Evolutionary conservation across 2,113 vertebrate species (phyloP).

Genomic region (Antechinus stuartii): DNA sequence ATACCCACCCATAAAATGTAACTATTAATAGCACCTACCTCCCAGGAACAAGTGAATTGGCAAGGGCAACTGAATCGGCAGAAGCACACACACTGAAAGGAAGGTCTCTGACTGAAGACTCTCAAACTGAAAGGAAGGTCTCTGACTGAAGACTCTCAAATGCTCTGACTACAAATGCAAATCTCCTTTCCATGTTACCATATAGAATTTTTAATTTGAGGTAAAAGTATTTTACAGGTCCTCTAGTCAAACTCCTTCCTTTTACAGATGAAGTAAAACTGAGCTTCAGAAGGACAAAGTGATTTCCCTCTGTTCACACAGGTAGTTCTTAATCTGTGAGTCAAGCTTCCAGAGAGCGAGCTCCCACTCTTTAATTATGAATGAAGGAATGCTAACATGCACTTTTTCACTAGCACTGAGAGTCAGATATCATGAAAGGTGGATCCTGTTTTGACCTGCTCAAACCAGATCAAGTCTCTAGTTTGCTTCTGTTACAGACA

Average conservation of each 20-base stretch:
- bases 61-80: neutral
- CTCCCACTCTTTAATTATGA: neutral
- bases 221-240: neutral
- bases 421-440: neutral
- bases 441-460: neutral
- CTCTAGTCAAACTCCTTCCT: neutral
- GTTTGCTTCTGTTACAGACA: neutral
- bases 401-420: neutral
- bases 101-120: neutral
- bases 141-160: neutral
- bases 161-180: neutral
- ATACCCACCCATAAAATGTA: neutral
- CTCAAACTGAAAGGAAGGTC: neutral
- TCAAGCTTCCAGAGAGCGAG: neutral
- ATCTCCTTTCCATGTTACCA: neutral
- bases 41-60: neutral
- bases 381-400: neutral
- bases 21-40: neutral
- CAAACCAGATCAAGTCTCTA: neutral
- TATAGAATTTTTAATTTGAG: neutral
- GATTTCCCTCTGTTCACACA: neutral
- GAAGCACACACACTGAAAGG: neutral
- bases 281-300: neutral
- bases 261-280: neutral
- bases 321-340: neutral